Base-by-base conservation (phyloP, 1,140 invertebrate species). In the Neodiprion fabricii region DNA sequence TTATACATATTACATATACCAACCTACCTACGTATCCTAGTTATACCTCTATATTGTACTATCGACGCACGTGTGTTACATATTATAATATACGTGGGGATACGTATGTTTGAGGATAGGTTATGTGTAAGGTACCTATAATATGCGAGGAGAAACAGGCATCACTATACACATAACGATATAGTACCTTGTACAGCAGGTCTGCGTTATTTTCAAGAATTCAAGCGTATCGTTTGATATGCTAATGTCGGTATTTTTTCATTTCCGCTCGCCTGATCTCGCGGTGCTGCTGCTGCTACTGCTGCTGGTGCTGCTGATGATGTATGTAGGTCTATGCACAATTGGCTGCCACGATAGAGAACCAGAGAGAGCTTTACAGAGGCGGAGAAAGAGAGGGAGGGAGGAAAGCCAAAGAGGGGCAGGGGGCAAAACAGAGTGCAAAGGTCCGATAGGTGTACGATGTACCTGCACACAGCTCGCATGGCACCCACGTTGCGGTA, bases 191-290 rank as follows among this genome's bases (percentile, higher is more conserved):
- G 84, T 80, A 78, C 80, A 79, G 81, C 80, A 76, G 78, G 70
- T 80, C 78, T 80, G 82, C 81, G 83, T 81, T 83, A 83, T 84
- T 84, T 84, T 80, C 83, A 83, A 84, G 83, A 85, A 84, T 85
- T 85, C 83, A 83, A 84, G 79, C 84, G 83, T 85, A 81, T 83
- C 80, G 80, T 73, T 80, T 81, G 83, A 84, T 81, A 83, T 84
- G 84, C 81, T 86, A 86, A 86, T 85, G 80, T 78, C 78, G 78
- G 83, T 83, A 80, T 84, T 81, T 80, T 83, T 82, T 79, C 74
- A 73, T 77, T 70, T 75, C 72, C 69, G 17, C 40, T 47, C 40
- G 17, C 67, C 67, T 69, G 17, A 21, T 69, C 40, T 23, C 40
- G 17, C 40, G 21, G 40, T 17, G 12, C 61, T 65, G 61, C 61